Conservation (phyloP, 2,797 vertebrate species). For the Helostoma temminkii region DNA sequence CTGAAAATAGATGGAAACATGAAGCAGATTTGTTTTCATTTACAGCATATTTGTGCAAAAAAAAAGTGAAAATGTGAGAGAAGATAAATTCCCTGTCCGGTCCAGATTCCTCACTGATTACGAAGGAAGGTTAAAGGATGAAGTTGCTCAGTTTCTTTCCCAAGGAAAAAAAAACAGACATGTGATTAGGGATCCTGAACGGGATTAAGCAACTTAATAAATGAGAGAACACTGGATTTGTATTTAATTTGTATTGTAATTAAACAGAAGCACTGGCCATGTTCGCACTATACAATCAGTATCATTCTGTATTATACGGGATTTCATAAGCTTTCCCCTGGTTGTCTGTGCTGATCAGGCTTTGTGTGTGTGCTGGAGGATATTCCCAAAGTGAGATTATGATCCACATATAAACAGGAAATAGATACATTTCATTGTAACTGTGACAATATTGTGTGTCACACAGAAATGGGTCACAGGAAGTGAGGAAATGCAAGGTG, state of each 20-base stretch:
- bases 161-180: neutral
- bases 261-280: neutral
- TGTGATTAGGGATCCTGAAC: slow-evolving; percentile 16
- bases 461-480: slow-evolving; percentile 45
- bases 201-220: slow-evolving; percentile 25
- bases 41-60: neutral
- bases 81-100: neutral
- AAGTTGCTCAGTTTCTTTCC: slow-evolving; percentile 12
- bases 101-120: neutral
- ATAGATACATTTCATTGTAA: neutral
- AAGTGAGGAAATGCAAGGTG: slow-evolving; percentile 39
- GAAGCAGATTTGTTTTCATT: neutral
- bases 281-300: slow-evolving; percentile 2
- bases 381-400: slow-evolving; percentile 41
- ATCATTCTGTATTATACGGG: neutral
- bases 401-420: slow-evolving; percentile 21
- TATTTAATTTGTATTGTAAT: no score
- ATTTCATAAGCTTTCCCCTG: slow-evolving; percentile 17
- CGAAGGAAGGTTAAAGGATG: slow-evolving; percentile 1
- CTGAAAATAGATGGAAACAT: neutral
- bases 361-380: slow-evolving; percentile 2
- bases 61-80: neutral
- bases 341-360: slow-evolving; percentile 12
- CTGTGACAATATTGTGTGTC: slow-evolving; percentile 8
- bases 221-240: slow-evolving; percentile 3